Base-by-base conservation (phyloP, 1,140 invertebrate genomes). In the Hylaeus volcanicus region DNA sequence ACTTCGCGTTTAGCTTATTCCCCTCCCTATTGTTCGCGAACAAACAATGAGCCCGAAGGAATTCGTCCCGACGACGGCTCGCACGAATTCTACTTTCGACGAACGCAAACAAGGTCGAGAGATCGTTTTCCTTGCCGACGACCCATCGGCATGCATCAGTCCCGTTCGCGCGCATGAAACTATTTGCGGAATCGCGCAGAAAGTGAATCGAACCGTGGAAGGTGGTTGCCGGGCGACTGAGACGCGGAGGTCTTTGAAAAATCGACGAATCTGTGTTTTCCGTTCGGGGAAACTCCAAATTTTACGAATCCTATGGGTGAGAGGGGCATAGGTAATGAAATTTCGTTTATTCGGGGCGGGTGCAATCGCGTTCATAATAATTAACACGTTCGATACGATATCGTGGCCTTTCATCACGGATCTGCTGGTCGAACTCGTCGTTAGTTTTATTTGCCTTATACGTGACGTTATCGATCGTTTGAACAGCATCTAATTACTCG, bases 1-100 rank as follows among this genome's bases (percentile, higher is more conserved):
- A 91, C 86, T 89, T 90, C 73, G 80, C 61, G 81, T 75, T 76
- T 72, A 55, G 41, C 68, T 76, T 83, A 79, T 75, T 86, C 82
- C 64, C 75, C 76, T 64, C 11, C 6, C 72, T 66, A 87, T 89
- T 86, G 82, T 88, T 79, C 69, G 65, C 65, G 15, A 64, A 39
- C 55, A 41, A 55, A 82, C 68, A 73, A 72, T 84, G 73, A 26
- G 71, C 61, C 68, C 58, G 53, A 56, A 63, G 66, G 77, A 78
- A 81, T 81, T 69, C 68, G 58, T 53, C 63, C 72, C 51, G 37
- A 4, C 26, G 26, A 26, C 51, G 51, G 41, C 72, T 58, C 39
- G 64, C 74, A 37, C 69, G 66, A 72, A 73, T 81, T 53, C 43
- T 72, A 80, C 56, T 79, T 74, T 64, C 77, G 41, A 65, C 60